phyloP scores from a whole-genome alignment of 1,140 invertebrate genomes.

The Holcopasites calliopsidis region DNA sequence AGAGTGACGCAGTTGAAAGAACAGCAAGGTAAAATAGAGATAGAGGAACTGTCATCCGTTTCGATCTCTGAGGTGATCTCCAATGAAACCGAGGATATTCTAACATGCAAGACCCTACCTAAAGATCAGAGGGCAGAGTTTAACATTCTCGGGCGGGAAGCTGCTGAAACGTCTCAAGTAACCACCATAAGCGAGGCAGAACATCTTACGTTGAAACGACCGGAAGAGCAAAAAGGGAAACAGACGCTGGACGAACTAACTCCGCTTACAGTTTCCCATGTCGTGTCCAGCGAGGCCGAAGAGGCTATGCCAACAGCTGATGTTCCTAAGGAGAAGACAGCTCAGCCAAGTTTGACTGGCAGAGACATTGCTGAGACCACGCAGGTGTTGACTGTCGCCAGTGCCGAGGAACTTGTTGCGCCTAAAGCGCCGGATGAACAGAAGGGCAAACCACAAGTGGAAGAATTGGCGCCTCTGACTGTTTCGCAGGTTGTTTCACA shows the following conservation, averaged over 20 bases:
- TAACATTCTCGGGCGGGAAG: conserved; percentile 65
- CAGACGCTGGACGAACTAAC: conserved; percentile 54
- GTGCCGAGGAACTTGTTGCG: conserved; percentile 59
- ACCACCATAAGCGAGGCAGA: conserved; percentile 39
- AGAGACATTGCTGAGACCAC: conserved; percentile 66
- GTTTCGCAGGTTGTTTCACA: conserved; percentile 65
- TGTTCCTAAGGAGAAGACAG: conserved; percentile 54
- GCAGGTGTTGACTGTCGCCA: conserved; percentile 63
- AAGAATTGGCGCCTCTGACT: conserved; percentile 58
- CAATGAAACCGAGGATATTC: conserved; percentile 63
- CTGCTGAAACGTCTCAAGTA: conserved; percentile 69
- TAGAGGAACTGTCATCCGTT: conserved; percentile 67
- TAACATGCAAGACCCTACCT: conserved; percentile 54
- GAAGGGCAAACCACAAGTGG: conserved; percentile 54
- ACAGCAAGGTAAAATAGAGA: conserved; percentile 50
- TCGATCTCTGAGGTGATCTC: conserved; percentile 63
- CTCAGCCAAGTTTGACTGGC: conserved; percentile 54
- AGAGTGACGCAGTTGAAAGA: conserved; percentile 53
- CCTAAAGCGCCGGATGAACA: conserved; percentile 52
- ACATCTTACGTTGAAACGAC: conserved; percentile 12
- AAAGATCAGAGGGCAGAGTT: conserved; percentile 62
- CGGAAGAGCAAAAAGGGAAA: conserved; percentile 60
- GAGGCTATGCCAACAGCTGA: conserved; percentile 36
- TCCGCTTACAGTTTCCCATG: conserved; percentile 59
- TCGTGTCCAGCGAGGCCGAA: conserved; percentile 54